Base-by-base conservation (phyloP, 2,888 invertebrate genomes). In the Sisyra terminalis region DNA sequence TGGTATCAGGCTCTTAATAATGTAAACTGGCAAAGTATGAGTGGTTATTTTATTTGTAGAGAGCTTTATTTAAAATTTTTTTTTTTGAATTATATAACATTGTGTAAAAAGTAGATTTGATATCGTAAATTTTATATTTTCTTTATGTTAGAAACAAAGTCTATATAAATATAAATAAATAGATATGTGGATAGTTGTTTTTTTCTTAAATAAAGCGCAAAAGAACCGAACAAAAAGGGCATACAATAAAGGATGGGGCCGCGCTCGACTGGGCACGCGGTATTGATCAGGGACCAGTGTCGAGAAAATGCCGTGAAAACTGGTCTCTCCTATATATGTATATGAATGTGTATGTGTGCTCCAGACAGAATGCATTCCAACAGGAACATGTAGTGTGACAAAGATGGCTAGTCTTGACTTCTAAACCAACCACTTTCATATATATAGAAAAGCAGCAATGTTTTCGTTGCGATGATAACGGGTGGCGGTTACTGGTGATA, bases 151-250 rank as follows among this genome's bases (percentile, higher is more conserved):
- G 9, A 13, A 32, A 32, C 32, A 32, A 32, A 32, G 8, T 6
- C 32, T 32, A n/a, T 13, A 32, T 13, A 13, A 32, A 32, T 32
- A 32, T 32, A 32, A 32, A 32, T 32, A 32, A 32, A 32, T 32
- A 32, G n/a, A 32, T 24, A 24, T 24, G 24, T 24, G 32, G 32
- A 13, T 32, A 11, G 14, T 37, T 37, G 37, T 37, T 37, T 37
- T 24, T 24, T 37, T 37, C 37, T 37, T 37, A 37, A 37, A 37
- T 37, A 37, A 37, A 37, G 15, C 37, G 37, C 16, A 37, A 37
- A 37, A 37, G 37, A 18, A 37, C 16, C 18, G 37, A 37, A 37
- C 14, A 13, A 37, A 37, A 37, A 37, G 18, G 18, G 18, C 37
- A 16, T 37, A 37, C 18, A 37, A 37, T 37, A 37, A 37, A 37